Evolutionary conservation across 2,888 invertebrate species (phyloP), one percentile per base, ranked within the genome.

Genomic region (Gortyna flavago): DNA sequence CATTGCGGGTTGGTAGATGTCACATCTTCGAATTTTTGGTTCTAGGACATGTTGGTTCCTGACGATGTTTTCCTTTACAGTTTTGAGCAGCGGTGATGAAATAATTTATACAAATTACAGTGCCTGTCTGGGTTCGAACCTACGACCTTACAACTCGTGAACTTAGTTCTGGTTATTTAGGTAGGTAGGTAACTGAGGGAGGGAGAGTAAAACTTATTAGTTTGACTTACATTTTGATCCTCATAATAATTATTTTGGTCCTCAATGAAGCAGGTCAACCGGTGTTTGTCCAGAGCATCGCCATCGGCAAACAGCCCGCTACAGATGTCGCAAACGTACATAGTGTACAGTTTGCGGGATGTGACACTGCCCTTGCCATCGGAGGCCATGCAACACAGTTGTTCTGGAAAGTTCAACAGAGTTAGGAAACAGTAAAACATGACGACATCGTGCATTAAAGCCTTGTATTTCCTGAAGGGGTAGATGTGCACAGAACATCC

Each of bases 291-390:
- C 77, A 96, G 80, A 0, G 96, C 94, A 11, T 94, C 95, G 0
- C 93, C 94, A 66, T 94, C 93, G 3, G 96, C 96, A 77, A 95
- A 96, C 57, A 96, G 90, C 0, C 95, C 95, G 72, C 92, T 96
- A 85, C 96, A 96, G 79, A 88, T 89, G 65, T 96, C 96, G 75
- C 96, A 96, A 0, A 96, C 96, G 76, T 93, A 96, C 96, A 96
- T 96, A 0, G 95, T 95, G 75, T 90, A 89, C 51, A 96, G 88
- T 66, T 91, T 94, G 8, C 94, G 92, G 2, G 93, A 89, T 8
- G 86, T 85, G 5, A 95, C 91, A 54, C 91, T 92, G 77, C 93
- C 85, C 70, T 93, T 94, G 21, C 95, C 95, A 77, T 88, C 91
- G n/a, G 87, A 81, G 57, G 93, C 92, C 18, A 89, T 84, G 77